A percentile compares a stretch with the other conserved stretches of the same genome.
These are phyloP conservation scores for Chondrilla cf. caribensis DNA, from an alignment of 37 sponge, comb jelly and placozoan genomes.

Conservation along the genomic window DNA sequence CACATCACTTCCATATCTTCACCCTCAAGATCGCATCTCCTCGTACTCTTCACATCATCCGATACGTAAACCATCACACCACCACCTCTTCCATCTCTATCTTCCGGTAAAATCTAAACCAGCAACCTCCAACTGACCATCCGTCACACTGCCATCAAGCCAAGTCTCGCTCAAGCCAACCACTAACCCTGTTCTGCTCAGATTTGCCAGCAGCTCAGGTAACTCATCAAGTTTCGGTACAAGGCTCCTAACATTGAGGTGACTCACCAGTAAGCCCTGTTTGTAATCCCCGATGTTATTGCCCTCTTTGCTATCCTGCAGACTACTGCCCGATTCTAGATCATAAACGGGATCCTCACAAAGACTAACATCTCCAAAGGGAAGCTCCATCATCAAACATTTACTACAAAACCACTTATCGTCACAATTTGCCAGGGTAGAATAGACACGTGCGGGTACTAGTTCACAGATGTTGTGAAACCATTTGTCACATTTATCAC, in stretches of 20 bases:
- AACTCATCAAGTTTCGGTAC: not conserved
- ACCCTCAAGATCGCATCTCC: conserved; percentile 19
- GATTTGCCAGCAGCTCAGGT: not conserved
- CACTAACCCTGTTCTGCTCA: not conserved
- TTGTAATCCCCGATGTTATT: too few relatives aligned
- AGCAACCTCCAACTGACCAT: not conserved
- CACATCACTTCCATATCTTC: conserved; percentile 18
- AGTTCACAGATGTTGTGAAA: too few relatives aligned
- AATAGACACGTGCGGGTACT: too few relatives aligned
- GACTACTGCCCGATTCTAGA: too few relatives aligned
- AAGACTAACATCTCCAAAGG: too few relatives aligned
- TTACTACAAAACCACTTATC: too few relatives aligned
- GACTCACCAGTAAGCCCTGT: not conserved
- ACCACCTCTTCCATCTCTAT: conserved; percentile 11
- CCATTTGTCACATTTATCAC: too few relatives aligned
- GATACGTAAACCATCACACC: conserved; percentile 29
- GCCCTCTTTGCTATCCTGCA: too few relatives aligned
- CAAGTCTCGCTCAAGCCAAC: not conserved
- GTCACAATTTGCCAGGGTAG: too few relatives aligned
- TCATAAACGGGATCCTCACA: too few relatives aligned
- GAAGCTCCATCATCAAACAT: too few relatives aligned
- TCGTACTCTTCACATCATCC: not conserved
- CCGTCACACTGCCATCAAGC: not conserved
- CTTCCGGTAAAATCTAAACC: not conserved
- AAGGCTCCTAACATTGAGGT: not conserved